Conservation (phyloP, 2,888 invertebrate genomes). For the Meganola albula region DNA sequence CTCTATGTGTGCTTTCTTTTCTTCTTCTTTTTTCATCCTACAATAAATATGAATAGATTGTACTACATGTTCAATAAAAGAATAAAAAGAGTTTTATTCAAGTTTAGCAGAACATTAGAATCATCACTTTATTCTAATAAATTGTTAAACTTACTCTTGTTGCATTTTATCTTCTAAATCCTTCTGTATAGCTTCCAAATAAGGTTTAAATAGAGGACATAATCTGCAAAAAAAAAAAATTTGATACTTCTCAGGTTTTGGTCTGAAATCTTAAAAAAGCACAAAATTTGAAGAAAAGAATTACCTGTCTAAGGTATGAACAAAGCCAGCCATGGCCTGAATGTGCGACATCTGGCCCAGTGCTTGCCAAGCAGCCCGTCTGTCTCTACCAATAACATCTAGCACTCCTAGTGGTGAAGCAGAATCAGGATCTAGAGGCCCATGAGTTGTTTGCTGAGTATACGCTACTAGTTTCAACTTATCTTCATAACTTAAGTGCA, state of each 20-base stretch:
- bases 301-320: conserved; percentile 87
- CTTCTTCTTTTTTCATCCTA: conserved; percentile 71
- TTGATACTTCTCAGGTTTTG: neutral
- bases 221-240: conserved; percentile 62
- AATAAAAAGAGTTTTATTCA: no score
- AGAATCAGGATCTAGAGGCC: conserved; percentile 84
- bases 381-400: conserved; percentile 96
- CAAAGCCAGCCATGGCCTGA: conserved; percentile 95
- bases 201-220: conserved; percentile 94
- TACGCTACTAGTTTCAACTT: conserved; percentile 93
- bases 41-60: no score
- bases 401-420: conserved; percentile 92
- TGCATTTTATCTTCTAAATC: conserved; percentile 88
- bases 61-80: no score
- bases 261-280: no score
- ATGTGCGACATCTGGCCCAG: conserved; percentile 90
- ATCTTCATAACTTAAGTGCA: conserved; percentile 95
- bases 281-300: conserved; percentile 1
- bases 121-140: no score
- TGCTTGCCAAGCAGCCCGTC: conserved; percentile 95
- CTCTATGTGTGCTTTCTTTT: conserved; percentile 75
- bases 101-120: no score
- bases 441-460: conserved; percentile 93
- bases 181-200: conserved; percentile 92
- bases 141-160: conserved; percentile 51